A percentile compares a stretch with the other conserved stretches of the same genome.
phyloP scores from a whole-genome alignment of 2,113 vertebrate species.

The Mellivora capensis region DNA sequence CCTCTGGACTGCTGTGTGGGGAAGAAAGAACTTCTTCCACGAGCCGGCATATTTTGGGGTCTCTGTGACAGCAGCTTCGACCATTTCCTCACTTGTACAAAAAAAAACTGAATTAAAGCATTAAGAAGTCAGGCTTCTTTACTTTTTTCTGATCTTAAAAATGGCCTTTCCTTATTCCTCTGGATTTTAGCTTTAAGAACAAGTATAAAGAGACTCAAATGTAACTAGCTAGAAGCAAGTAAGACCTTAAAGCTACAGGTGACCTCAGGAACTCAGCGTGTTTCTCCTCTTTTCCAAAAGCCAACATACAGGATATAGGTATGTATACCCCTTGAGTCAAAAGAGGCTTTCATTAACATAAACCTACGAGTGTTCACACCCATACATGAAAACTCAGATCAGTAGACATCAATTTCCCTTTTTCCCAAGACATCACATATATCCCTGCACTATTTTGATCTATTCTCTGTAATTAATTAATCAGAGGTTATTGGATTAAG shows the following conservation, averaged over 20 bases:
- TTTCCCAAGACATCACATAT: constrained; percentile 31
- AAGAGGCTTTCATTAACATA: constrained; percentile 64
- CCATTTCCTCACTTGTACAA: background rate
- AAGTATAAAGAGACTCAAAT: background rate
- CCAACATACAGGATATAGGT: background rate
- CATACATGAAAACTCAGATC: constrained; percentile 57
- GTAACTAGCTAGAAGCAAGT: background rate
- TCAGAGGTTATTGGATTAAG: background rate
- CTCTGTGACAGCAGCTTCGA: background rate
- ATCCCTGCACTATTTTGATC: background rate
- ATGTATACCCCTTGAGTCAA: constrained; percentile 42
- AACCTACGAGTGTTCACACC: constrained; percentile 30
- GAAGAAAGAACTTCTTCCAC: background rate
- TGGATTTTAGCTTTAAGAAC: background rate
- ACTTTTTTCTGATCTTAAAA: background rate
- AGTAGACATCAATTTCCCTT: constrained; percentile 43
- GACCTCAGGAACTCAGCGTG: background rate
- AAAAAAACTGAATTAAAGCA: background rate
- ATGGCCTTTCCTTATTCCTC: background rate
- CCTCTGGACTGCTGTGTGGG: background rate
- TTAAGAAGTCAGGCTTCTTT: background rate
- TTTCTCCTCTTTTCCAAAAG: constrained; percentile 52
- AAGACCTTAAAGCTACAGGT: background rate
- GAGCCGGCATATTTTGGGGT: background rate
- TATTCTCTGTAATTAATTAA: background rate